A percentile compares a stretch with the other conserved stretches of the same genome.
Conservation (phyloP, 2,113 vertebrate species). For the Rhabdornis inornatus region DNA sequence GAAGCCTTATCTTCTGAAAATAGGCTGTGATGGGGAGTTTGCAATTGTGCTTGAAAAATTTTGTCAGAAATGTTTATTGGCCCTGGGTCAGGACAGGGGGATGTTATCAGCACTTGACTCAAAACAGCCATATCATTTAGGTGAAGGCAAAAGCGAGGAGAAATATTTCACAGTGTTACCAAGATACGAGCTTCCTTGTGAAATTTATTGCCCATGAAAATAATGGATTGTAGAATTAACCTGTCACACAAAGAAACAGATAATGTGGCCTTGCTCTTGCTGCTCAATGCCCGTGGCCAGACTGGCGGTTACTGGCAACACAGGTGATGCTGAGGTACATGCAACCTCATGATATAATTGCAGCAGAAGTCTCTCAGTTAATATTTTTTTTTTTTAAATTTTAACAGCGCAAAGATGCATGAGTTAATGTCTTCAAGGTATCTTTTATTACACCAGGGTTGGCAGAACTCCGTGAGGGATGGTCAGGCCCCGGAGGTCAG, state of each 20-base stretch:
- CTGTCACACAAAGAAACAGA: not conserved
- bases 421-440: not conserved
- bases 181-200: not conserved
- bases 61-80: not conserved
- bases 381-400: not conserved
- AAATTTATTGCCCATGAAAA: conserved; percentile 23
- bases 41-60: not conserved
- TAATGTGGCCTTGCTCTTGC: accelerated
- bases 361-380: not conserved
- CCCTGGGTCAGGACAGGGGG: not conserved
- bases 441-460: not conserved
- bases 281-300: not conserved
- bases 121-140: not conserved
- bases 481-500: accelerated
- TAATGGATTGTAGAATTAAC: conserved; percentile 10
- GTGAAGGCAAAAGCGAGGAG: not conserved
- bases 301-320: not conserved
- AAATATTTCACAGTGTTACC: not conserved
- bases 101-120: not conserved
- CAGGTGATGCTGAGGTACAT: accelerated
- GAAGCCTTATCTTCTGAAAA: not conserved
- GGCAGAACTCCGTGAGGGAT: accelerated
- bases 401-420: accelerated
- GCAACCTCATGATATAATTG: not conserved
- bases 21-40: not conserved